A percentile compares a stretch with the other conserved stretches of the same genome.
Evolutionary conservation across 1,140 invertebrate genomes (phyloP).

Genomic region (Brachionus sp.): DNA sequence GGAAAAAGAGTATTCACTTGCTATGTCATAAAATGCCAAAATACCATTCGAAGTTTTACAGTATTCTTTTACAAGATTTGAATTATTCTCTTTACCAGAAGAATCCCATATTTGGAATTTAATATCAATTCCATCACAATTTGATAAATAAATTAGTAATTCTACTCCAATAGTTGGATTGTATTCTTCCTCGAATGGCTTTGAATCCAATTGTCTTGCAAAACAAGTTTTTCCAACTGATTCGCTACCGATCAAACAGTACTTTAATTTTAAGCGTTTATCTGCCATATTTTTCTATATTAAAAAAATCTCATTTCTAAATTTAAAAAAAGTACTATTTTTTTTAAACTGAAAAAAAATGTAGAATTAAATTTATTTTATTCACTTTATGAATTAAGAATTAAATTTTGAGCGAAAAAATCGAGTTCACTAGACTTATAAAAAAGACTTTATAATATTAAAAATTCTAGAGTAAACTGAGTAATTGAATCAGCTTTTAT

Average conservation of each 20-base stretch:
- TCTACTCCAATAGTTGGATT: not conserved
- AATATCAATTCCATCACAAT: not conserved
- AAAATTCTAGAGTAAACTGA: not conserved
- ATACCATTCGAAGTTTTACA: constrained; percentile 18
- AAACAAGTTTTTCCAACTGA: constrained; percentile 9
- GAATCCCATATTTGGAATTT: constrained; percentile 13
- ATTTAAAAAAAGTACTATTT: too few relatives aligned
- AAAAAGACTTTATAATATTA: not conserved
- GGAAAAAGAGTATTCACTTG: not conserved
- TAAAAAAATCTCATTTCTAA: not conserved
- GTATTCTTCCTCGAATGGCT: constrained; percentile 10
- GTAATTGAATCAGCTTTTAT: not conserved
- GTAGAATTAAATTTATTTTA: too few relatives aligned
- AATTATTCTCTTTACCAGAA: constrained; percentile 1
- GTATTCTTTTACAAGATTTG: not conserved
- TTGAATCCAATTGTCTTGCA: not conserved
- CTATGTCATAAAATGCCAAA: constrained; percentile 19
- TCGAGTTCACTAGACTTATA: not conserved
- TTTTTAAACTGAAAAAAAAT: too few relatives aligned
- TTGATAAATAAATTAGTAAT: not conserved
- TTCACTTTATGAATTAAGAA: too few relatives aligned
- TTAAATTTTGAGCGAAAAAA: too few relatives aligned
- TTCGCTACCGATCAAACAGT: not conserved
- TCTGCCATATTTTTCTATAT: not conserved
- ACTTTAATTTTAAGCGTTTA: not conserved